Evolutionary conservation across 2,797 vertebrate species (phyloP).

Genomic region (Sarcoramphus papa): DNA sequence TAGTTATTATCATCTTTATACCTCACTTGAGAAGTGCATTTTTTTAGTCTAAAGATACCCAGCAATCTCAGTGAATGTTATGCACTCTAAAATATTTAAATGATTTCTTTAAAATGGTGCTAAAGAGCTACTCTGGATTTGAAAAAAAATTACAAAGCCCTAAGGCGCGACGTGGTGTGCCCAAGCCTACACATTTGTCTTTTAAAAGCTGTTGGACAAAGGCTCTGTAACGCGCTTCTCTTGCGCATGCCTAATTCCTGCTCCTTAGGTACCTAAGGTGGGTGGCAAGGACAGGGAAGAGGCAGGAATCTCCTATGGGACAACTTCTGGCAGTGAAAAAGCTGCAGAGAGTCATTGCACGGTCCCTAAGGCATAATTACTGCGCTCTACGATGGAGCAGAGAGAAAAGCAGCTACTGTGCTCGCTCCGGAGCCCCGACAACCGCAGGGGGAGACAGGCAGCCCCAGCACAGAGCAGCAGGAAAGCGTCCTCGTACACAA

Average conservation of each 20-base stretch:
- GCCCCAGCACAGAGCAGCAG: neutral
- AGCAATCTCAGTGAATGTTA: neutral
- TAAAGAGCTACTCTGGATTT: neutral
- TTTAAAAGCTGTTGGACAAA: neutral
- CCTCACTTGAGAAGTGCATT: neutral
- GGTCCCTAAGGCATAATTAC: neutral
- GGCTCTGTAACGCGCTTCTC: neutral
- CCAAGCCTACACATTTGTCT: neutral
- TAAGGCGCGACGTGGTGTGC: fast-evolving
- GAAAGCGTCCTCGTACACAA: neutral
- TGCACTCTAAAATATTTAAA: neutral
- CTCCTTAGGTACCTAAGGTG: neutral
- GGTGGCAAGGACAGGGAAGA: neutral
- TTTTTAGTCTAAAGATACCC: neutral
- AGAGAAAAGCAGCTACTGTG: neutral
- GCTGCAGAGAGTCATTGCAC: neutral
- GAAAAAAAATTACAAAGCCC: neutral
- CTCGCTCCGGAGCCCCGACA: too few relatives aligned
- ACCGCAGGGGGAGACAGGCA: neutral
- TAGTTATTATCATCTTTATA: neutral
- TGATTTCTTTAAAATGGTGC: neutral
- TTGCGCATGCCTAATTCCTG: too few relatives aligned
- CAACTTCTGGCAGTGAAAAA: neutral
- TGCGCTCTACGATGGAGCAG: fast-evolving
- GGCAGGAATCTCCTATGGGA: neutral